phyloP scores from a whole-genome alignment of 2,888 invertebrate species.

The Horisme vitalbata region DNA sequence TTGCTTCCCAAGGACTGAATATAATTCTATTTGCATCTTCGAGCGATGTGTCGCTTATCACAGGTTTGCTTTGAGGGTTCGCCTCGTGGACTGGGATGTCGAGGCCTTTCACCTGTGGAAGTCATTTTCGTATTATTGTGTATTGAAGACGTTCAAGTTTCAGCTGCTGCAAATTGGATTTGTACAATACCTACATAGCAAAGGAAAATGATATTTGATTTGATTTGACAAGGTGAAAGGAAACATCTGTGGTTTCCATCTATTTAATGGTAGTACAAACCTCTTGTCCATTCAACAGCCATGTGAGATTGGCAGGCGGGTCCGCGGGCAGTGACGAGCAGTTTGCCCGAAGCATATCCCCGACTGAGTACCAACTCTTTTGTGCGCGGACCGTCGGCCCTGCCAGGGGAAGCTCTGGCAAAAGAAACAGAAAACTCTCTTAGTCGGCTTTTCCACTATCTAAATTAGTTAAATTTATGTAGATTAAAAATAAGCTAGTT shows the following conservation, averaged over 20 bases:
- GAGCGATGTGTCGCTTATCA: slow-evolving; percentile 71
- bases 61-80: slow-evolving; percentile 60
- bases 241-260: too few species aligned
- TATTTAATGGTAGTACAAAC: too few species aligned
- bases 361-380: slow-evolving; percentile 86
- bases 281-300: slow-evolving; percentile 87
- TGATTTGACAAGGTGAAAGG: too few species aligned
- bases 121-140: slow-evolving; percentile 24
- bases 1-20: slow-evolving; percentile 79
- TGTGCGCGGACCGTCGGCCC: slow-evolving; percentile 85
- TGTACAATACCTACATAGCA: too few species aligned
- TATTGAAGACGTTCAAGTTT: slow-evolving; percentile 8
- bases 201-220: background rate
- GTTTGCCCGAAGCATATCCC: slow-evolving; percentile 87
- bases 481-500: slow-evolving; percentile 23
- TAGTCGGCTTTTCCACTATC: slow-evolving; percentile 12
- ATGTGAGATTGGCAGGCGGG: slow-evolving; percentile 86
- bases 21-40: slow-evolving; percentile 81
- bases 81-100: slow-evolving; percentile 68
- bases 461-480: slow-evolving; percentile 25
- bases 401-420: slow-evolving; percentile 84
- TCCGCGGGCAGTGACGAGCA: slow-evolving; percentile 86
- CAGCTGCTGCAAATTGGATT: background rate
- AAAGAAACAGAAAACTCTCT: slow-evolving; percentile 19
- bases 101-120: slow-evolving; percentile 70